Evolutionary conservation across 2,113 vertebrate species (phyloP).

Genomic region (Sigmodon hispidus): DNA sequence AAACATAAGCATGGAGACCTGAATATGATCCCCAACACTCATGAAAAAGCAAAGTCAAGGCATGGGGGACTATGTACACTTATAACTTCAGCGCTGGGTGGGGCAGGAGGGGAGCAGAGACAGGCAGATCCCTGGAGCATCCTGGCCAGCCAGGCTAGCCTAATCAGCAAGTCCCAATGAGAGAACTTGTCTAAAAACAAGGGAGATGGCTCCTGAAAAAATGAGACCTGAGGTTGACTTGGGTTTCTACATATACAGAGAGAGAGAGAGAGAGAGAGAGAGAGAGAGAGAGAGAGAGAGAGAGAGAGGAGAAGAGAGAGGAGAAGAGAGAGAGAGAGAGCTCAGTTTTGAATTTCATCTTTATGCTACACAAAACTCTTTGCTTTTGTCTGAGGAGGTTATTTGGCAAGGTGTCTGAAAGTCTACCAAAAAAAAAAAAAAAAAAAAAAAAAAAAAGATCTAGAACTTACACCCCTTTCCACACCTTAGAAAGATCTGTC

Average conservation of each 20-base stretch:
- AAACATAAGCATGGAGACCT: not conserved
- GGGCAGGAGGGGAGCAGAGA: not conserved
- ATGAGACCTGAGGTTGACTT: not conserved
- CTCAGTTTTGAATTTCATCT: not conserved
- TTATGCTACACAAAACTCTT: not conserved
- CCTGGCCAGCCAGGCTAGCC: not conserved
- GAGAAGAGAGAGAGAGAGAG: no score
- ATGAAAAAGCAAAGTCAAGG: not conserved
- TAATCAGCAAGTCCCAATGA: not conserved
- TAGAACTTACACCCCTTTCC: not conserved
- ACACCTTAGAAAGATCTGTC: conserved; percentile 12
- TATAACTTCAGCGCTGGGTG: not conserved
- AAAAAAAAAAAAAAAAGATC: not conserved
- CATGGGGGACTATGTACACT: not conserved
- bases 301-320: no score
- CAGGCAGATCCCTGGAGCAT: not conserved
- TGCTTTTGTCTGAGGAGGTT: not conserved
- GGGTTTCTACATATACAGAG: no score
- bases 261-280: no score
- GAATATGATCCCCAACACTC: not conserved
- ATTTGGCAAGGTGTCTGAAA: not conserved
- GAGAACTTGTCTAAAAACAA: not conserved
- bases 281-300: no score
- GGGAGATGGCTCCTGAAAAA: not conserved
- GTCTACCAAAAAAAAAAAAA: not conserved